phyloP scores from a whole-genome alignment of 2,888 invertebrate genomes.

The Quadriops clusia region DNA sequence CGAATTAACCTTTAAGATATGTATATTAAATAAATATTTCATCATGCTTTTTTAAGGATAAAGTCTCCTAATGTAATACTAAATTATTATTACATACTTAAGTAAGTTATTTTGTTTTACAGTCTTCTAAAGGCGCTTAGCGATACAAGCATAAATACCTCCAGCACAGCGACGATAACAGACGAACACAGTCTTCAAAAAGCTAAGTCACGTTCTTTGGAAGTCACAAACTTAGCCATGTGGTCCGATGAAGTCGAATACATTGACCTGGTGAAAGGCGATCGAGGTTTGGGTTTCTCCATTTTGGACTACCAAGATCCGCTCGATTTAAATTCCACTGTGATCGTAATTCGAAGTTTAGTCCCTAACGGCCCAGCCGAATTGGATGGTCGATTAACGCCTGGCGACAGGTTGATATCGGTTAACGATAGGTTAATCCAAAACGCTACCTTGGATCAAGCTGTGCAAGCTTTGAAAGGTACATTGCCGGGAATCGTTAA shows the following conservation, averaged over 20 bases:
- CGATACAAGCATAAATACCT: slow-evolving; percentile 83
- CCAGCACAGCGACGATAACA: slow-evolving; percentile 69
- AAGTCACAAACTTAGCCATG: slow-evolving; percentile 91
- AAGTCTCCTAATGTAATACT: too few relatives aligned
- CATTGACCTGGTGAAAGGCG: slow-evolving; percentile 85
- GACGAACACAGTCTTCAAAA: slow-evolving; percentile 54
- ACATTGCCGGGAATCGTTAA: slow-evolving; percentile 81
- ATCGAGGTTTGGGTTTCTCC: slow-evolving; percentile 94
- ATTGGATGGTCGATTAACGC: slow-evolving; percentile 84
- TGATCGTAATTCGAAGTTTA: slow-evolving; percentile 75
- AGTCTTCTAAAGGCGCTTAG: slow-evolving; percentile 91
- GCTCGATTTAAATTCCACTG: slow-evolving; percentile 85
- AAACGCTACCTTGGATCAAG: slow-evolving; percentile 86
- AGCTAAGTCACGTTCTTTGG: slow-evolving; percentile 77
- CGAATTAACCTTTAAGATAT: too few relatives aligned
- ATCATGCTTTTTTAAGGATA: too few relatives aligned
- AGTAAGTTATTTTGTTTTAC: too few relatives aligned
- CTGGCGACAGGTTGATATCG: slow-evolving; percentile 80
- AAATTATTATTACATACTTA: too few relatives aligned
- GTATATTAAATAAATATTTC: too few relatives aligned
- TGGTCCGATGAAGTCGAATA: slow-evolving; percentile 92
- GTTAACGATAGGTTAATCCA: slow-evolving; percentile 86
- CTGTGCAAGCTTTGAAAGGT: slow-evolving; percentile 90
- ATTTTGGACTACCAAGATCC: slow-evolving; percentile 98
- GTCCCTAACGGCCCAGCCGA: slow-evolving; percentile 98